Conservation (phyloP, 2,888 invertebrate species). For the Sarcophaga caerulescens region DNA sequence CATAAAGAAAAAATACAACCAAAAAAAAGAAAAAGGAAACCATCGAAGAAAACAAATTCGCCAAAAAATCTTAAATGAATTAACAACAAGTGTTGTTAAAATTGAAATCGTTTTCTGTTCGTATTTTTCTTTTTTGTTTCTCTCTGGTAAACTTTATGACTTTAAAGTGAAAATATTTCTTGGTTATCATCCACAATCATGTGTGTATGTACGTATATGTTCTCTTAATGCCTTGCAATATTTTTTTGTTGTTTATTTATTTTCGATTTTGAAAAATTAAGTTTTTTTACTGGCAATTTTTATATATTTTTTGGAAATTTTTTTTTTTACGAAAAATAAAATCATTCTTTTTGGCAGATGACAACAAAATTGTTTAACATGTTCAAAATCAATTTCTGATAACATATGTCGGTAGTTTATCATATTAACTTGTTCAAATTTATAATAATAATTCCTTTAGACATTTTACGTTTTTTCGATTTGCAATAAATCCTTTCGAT, state of each 20-base stretch:
- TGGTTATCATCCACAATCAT: background rate
- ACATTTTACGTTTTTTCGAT: constrained; percentile 28
- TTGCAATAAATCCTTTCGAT: background rate
- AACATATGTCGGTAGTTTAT: constrained; percentile 66
- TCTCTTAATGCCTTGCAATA: background rate
- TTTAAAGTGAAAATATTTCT: constrained; percentile 50
- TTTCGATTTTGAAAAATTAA: constrained; percentile 48
- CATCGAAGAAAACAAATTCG: background rate
- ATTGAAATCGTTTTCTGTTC: constrained; percentile 38
- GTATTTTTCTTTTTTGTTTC: constrained; percentile 5
- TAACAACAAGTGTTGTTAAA: constrained; percentile 65
- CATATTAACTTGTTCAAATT: constrained; percentile 67
- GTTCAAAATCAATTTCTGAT: constrained; percentile 66
- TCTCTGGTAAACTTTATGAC: constrained; percentile 25
- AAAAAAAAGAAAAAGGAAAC: background rate
- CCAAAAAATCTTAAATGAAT: constrained; percentile 41
- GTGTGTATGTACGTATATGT: background rate
- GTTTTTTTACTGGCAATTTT: constrained; percentile 10
- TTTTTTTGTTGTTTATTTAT: background rate
- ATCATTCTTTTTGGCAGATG: constrained; percentile 62
- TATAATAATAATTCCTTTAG: constrained; percentile 60
- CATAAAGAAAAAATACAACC: background rate
- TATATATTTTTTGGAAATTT: background rate
- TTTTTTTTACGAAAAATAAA: constrained; percentile 26
- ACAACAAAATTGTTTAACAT: constrained; percentile 67